phyloP scores from a whole-genome alignment of 2,888 invertebrate genomes.

The Chrysina gloriosa region DNA sequence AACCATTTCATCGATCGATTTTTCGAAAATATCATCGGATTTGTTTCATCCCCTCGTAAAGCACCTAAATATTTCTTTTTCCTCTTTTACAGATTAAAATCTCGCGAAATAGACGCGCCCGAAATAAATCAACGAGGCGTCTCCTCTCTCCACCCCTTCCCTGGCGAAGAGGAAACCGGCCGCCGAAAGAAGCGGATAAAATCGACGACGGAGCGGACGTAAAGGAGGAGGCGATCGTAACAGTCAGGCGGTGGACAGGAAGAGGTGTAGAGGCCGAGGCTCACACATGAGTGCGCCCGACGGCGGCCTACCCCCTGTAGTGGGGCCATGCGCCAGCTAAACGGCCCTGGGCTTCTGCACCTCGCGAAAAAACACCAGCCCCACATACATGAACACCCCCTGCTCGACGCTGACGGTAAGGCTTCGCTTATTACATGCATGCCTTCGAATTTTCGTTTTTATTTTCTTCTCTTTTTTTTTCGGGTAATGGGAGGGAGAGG shows the following conservation, averaged over 20 bases:
- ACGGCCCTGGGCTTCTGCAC: constrained; percentile 70
- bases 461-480: neutral
- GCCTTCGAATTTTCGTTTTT: neutral
- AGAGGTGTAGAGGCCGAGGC: constrained; percentile 40
- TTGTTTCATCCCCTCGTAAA: too few species aligned
- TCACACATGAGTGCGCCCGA: constrained; percentile 51
- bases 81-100: too few species aligned
- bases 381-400: constrained; percentile 56
- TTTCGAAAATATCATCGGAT: too few species aligned
- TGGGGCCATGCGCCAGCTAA: constrained; percentile 72
- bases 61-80: too few species aligned
- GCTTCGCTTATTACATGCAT: neutral
- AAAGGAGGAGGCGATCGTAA: neutral
- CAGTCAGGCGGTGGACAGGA: constrained; percentile 12
- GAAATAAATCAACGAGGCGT: too few species aligned
- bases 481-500: too few species aligned
- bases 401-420: constrained; percentile 56
- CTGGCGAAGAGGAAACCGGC: neutral
- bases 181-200: neutral
- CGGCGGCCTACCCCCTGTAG: constrained; percentile 50
- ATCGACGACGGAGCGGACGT: neutral
- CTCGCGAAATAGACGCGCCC: too few species aligned
- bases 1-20: too few species aligned
- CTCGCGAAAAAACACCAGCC: constrained; percentile 60
- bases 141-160: too few species aligned